phyloP scores from a whole-genome alignment of 2,797 vertebrate genomes.

The Babyrousa celebensis region DNA sequence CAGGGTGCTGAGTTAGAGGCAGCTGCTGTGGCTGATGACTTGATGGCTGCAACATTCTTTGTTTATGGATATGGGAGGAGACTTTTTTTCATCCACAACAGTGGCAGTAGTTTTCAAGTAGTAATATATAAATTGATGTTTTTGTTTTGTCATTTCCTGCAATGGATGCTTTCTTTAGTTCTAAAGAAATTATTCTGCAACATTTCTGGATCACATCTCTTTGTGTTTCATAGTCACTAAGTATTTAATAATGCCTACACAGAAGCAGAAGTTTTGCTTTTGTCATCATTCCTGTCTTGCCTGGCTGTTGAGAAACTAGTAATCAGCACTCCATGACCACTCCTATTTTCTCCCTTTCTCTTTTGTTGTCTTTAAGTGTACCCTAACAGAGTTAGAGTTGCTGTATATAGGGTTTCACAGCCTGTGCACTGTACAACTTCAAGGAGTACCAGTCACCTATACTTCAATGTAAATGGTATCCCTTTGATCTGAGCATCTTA shows the following conservation, averaged over 20 bases:
- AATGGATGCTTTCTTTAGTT: not conserved
- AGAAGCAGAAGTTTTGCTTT: constrained; percentile 12
- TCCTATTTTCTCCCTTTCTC: not conserved
- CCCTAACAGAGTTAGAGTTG: not conserved
- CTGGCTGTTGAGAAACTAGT: not conserved
- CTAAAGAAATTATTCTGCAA: not conserved
- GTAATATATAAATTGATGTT: not conserved
- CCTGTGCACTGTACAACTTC: not conserved
- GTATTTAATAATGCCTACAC: constrained; percentile 1
- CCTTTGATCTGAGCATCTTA: not conserved
- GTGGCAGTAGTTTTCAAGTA: not conserved
- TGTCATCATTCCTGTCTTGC: constrained; percentile 3
- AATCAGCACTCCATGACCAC: constrained; percentile 14
- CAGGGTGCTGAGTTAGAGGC: not conserved
- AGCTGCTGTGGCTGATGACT: not conserved
- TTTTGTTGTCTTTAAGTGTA: not conserved
- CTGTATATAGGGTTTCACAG: not conserved
- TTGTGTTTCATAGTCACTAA: constrained; percentile 35
- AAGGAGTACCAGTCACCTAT: not conserved
- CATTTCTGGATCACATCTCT: constrained; percentile 15
- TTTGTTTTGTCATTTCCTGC: not conserved
- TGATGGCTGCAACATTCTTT: not conserved
- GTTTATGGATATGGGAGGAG: not conserved
- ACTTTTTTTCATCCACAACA: not conserved
- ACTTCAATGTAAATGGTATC: not conserved